phyloP scores from a whole-genome alignment of 2,797 vertebrate genomes.

The Sardinella longiceps region DNA sequence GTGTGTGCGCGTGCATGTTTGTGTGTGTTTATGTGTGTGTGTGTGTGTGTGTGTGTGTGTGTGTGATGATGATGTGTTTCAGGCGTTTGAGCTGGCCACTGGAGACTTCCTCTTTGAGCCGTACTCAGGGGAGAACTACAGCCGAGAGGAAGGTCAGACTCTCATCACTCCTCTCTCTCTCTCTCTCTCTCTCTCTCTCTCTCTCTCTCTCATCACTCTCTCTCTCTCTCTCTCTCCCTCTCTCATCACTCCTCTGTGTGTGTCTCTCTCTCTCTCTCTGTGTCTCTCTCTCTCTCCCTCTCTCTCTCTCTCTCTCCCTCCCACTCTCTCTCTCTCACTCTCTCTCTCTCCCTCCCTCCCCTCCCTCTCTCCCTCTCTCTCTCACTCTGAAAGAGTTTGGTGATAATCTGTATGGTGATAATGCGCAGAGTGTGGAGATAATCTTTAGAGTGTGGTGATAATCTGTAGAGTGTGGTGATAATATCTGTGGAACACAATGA shows the following conservation, averaged over 20 bases:
- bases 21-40: not conserved
- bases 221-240: not conserved
- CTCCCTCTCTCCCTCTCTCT: not conserved
- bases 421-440: no score
- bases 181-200: not conserved
- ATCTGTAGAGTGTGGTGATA: no score
- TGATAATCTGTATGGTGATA: no score
- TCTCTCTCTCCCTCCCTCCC: no score
- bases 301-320: not conserved
- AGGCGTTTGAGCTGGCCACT: conserved; percentile 89
- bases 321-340: no score
- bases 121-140: conserved; percentile 80
- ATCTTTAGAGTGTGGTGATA: no score
- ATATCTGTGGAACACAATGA: no score
- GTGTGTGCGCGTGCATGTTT: not conserved
- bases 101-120: conserved; percentile 90
- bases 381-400: no score
- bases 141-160: conserved; percentile 84
- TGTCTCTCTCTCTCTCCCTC: no score
- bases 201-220: no score
- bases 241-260: not conserved
- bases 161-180: not conserved
- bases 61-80: not conserved
- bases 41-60: no score
- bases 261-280: no score